A percentile compares a stretch with the other conserved stretches of the same genome.
These are phyloP conservation scores for Aricia artaxerxes DNA, from an alignment of 2,888 invertebrate species.

Conservation along the genomic window DNA sequence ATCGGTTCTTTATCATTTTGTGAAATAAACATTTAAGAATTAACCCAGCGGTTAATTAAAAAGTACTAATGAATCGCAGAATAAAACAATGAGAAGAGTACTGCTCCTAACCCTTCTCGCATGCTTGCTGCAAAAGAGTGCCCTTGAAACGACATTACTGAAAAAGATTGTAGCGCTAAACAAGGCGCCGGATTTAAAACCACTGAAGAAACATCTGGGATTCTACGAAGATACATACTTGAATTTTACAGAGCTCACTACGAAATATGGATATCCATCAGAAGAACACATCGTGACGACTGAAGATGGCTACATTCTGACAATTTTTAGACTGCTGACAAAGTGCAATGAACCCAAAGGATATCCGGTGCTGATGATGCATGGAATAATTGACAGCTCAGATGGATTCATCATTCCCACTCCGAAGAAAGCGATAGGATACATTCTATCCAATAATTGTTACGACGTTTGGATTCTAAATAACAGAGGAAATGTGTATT, in stretches of 20 bases:
- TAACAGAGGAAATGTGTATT: conserved; percentile 82
- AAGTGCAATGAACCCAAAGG: conserved; percentile 47
- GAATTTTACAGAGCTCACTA: conserved; percentile 47
- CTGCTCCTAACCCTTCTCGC: background rate
- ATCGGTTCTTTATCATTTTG: background rate
- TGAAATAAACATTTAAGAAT: background rate
- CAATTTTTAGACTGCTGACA: conserved; percentile 46
- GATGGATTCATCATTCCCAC: conserved; percentile 53
- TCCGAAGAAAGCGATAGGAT: conserved; percentile 56
- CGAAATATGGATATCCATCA: conserved; percentile 46
- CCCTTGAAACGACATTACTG: background rate
- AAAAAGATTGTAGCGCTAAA: background rate
- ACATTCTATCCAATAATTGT: conserved; percentile 66
- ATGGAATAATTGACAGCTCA: conserved; percentile 52
- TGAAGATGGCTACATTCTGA: conserved; percentile 50
- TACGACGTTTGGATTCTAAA: conserved; percentile 69
- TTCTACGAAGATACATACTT: conserved; percentile 62
- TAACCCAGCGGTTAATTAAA: background rate
- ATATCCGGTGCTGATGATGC: conserved; percentile 50
- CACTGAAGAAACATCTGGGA: conserved; percentile 57
- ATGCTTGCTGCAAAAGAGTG: background rate
- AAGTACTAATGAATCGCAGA: background rate
- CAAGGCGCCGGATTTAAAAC: conserved; percentile 54
- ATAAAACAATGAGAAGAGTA: background rate
- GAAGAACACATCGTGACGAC: conserved; percentile 49